Percentiles rank a stretch among this genome's conserved stretches.
phyloP scores from a whole-genome alignment of 2,888 invertebrate genomes.

The Ennomos fuscantarius region DNA sequence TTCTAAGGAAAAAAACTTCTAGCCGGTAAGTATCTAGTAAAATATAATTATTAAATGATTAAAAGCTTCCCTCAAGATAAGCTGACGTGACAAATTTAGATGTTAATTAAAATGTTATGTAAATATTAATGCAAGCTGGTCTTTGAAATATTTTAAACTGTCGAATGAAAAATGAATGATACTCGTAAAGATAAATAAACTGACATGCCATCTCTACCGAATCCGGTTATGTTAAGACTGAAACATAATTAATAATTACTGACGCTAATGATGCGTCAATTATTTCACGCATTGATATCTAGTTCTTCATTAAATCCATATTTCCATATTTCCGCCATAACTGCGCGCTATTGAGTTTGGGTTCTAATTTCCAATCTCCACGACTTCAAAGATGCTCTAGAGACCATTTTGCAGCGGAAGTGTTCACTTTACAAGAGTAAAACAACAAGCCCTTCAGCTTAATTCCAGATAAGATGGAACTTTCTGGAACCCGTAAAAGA shows the following conservation, averaged over 20 bases:
- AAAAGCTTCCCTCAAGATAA: no score
- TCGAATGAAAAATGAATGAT: not conserved
- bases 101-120: no score
- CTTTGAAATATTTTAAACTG: not conserved
- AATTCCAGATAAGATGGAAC: conserved; percentile 28
- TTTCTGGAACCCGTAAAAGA: conserved; percentile 29
- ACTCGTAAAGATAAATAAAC: no score
- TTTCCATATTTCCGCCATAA: conserved; percentile 15
- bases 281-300: conserved; percentile 2
- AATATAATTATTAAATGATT: not conserved
- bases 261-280: not conserved
- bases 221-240: not conserved
- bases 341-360: not conserved
- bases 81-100: no score
- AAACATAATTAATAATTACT: conserved; percentile 7
- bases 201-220: no score
- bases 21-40: not conserved
- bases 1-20: not conserved
- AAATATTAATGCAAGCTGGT: no score
- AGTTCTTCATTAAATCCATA: not conserved
- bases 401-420: conserved; percentile 29
- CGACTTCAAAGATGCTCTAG: conserved; percentile 30
- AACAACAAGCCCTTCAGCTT: conserved; percentile 28
- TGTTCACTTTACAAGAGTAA: conserved; percentile 33
- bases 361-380: conserved; percentile 6